Base-by-base conservation (phyloP, 2,113 vertebrate genomes). In the Zingel zingel region DNA sequence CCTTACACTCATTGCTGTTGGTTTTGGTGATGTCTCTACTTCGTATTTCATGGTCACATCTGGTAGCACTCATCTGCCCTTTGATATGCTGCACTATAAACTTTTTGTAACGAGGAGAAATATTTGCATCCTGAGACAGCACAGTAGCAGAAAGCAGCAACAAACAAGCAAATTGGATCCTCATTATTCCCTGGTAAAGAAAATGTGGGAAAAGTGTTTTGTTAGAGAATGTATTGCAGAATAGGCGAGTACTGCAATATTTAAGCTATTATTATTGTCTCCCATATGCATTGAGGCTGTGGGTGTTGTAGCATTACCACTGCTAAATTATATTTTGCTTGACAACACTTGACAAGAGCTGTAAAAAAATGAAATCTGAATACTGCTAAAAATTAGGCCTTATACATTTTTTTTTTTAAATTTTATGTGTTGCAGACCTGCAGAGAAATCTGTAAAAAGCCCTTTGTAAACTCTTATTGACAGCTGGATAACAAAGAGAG, bases 141-240 rank as follows among this genome's bases (percentile, higher is more conserved):
- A 57, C 80, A 51, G 78, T 39, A 30, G 81, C 54, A 58, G 4
- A 74, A 70, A 88, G 47, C 83, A 91, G 74, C 67, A 91, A 72
- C 71, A 86, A 56, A 61, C 43, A 72, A 3, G 58, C 75, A 30
- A 86, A 6, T 3, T 5, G 14, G 72, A 68, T 67, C 85, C 0
- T 84, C 90, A 89, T 91, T 71, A 27, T 67, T 80, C 30, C 27
- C 77, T 86, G 54, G 13, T 43, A 58, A 64, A 65, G n/a, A 54
- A 51, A 65, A 70, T 16, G 25, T 56, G 18, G 36, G 14, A 1
- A 65, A 70, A 4, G 27, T 13, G 15, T 15, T 3, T 6, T 6
- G 30, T 51, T 23, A 73, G 33, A 30, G 12, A 78, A 33, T 33
- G 33, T 51, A 53, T 23, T 0, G 4, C 19, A 71, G 2, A 21